These are phyloP conservation scores for Probosciger aterrimus DNA, from an alignment of 2,113 vertebrate genomes.

Conservation along the genomic window DNA sequence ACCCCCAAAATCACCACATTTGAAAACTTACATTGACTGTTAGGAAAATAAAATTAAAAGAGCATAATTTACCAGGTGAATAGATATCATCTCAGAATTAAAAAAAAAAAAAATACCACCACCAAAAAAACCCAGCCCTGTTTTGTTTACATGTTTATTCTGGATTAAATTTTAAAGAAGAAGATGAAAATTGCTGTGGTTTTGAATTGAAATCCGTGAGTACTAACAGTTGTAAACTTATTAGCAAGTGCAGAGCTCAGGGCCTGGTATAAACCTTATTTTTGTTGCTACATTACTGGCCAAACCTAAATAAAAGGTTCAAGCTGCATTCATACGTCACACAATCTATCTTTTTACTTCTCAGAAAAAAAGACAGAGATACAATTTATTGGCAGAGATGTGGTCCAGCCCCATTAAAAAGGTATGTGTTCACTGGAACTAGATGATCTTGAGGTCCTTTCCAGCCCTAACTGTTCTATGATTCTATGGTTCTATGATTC, in stretches of 20 bases:
- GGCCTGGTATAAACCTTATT: not conserved
- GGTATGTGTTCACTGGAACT: fast-evolving
- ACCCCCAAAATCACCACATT: not conserved
- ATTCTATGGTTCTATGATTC: too few species aligned
- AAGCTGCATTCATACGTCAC: not conserved
- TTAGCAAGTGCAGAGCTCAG: not conserved
- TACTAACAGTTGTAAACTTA: not conserved
- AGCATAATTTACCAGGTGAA: not conserved
- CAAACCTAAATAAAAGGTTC: not conserved
- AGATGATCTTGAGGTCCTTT: too few species aligned
- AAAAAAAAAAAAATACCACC: not conserved
- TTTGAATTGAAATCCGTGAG: not conserved
- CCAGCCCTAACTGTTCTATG: too few species aligned
- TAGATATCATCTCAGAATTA: not conserved
- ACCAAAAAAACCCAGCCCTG: not conserved
- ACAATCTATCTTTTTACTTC: not conserved
- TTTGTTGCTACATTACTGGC: not conserved
- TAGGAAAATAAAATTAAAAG: not conserved
- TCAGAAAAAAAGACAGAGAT: not conserved
- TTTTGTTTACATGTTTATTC: not conserved
- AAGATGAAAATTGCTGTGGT: not conserved
- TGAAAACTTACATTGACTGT: not conserved
- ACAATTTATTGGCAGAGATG: not conserved
- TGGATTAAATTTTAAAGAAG: not conserved
- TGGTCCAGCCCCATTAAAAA: not conserved